phyloP scores from a whole-genome alignment of 1,140 invertebrate genomes.

The Ephestia elutella region DNA sequence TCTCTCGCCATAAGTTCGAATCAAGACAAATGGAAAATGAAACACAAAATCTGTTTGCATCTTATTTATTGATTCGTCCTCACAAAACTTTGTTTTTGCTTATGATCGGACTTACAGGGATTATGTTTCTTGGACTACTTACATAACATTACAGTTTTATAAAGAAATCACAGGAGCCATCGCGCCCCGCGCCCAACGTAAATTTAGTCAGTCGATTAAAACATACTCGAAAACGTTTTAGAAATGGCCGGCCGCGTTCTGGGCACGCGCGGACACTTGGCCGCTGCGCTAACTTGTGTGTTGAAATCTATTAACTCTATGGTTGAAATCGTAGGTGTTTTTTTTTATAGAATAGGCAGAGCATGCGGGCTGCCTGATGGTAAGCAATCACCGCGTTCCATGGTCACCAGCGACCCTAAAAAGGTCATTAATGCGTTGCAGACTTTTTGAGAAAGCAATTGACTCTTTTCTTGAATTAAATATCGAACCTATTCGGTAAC shows the following conservation, averaged over 20 bases:
- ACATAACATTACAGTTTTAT: constrained; percentile 70
- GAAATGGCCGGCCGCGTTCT: not conserved
- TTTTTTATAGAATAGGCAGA: no score
- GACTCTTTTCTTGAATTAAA: no score
- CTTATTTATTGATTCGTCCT: constrained; percentile 72
- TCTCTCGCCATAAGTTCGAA: not conserved
- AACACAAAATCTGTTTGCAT: constrained; percentile 62
- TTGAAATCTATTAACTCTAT: no score
- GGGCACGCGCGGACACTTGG: not conserved
- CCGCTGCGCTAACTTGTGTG: not conserved
- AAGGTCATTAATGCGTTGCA: no score
- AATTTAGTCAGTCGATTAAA: constrained; percentile 3
- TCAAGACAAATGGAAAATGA: constrained; percentile 34
- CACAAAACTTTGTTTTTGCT: constrained; percentile 63
- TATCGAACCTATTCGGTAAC: no score
- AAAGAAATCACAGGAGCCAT: constrained; percentile 65
- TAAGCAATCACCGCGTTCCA: no score
- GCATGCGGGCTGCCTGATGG: no score
- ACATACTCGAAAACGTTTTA: constrained; percentile 2
- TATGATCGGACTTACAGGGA: constrained; percentile 67
- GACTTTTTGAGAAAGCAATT: no score
- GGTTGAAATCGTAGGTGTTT: no score
- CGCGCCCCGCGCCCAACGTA: constrained; percentile 18
- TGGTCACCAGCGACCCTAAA: no score
- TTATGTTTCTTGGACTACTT: constrained; percentile 69